These are phyloP conservation scores for Danio choprae DNA, from an alignment of 2,797 vertebrate genomes.

Conservation along the genomic window DNA sequence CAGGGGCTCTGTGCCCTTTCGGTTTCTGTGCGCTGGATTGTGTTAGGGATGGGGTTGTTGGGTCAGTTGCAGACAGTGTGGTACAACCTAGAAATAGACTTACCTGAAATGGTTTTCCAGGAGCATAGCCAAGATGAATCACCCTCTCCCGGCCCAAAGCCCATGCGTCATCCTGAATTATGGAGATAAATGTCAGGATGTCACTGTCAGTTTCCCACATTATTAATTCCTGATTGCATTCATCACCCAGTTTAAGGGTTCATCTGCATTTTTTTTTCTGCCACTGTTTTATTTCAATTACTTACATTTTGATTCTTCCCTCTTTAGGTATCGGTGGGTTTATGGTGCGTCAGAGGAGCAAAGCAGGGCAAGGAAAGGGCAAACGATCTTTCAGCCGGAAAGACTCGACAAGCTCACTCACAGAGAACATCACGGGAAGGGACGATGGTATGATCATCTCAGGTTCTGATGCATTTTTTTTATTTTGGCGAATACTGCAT, in stretches of 20 bases:
- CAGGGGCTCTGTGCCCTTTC: background rate
- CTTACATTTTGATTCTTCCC: background rate
- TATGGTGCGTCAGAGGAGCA: constrained; percentile 97
- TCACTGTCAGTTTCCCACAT: constrained; percentile 49
- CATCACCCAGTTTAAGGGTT: constrained; percentile 37
- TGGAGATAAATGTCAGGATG: constrained; percentile 58
- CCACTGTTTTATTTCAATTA: background rate
- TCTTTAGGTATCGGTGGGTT: constrained; percentile 93
- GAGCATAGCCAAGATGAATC: constrained; percentile 59
- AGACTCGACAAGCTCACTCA: constrained; percentile 83
- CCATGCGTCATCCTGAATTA: constrained; percentile 59
- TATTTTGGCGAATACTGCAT: background rate
- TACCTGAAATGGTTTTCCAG: constrained; percentile 55
- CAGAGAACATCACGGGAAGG: constrained; percentile 78
- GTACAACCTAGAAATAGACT: constrained; percentile 51
- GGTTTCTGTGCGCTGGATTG: background rate
- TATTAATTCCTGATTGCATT: constrained; percentile 55
- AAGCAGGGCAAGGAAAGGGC: constrained; percentile 86
- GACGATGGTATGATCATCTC: constrained; percentile 81
- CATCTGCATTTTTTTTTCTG: background rate
- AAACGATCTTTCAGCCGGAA: constrained; percentile 82
- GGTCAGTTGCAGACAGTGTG: constrained; percentile 8
- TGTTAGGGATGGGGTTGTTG: background rate
- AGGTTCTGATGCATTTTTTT: background rate
- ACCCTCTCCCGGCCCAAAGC: constrained; percentile 44